phyloP scores from a whole-genome alignment of 64 coral and sea anemone species.

The Porites australiensis region DNA sequence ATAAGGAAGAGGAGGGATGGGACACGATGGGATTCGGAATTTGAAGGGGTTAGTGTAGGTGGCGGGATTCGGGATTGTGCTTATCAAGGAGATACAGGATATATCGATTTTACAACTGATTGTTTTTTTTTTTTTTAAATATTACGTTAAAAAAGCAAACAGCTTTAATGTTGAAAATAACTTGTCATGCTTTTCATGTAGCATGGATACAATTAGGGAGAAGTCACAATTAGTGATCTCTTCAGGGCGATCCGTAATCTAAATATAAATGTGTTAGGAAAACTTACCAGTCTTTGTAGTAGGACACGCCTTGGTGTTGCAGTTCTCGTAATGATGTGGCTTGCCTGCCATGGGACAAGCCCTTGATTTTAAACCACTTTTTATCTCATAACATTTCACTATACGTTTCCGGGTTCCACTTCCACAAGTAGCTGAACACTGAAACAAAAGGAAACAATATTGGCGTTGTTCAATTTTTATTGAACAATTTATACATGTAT shows the following conservation, averaged over 20 bases:
- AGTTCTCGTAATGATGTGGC: conserved; percentile 78
- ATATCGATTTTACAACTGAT: too few relatives aligned
- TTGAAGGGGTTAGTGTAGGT: too few relatives aligned
- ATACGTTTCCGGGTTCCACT: conserved; percentile 77
- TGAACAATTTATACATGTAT: neutral
- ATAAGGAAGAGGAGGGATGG: too few relatives aligned
- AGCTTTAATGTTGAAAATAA: too few relatives aligned
- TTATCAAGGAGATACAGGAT: too few relatives aligned
- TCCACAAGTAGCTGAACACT: conserved; percentile 89
- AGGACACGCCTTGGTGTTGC: conserved; percentile 69
- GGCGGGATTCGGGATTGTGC: too few relatives aligned
- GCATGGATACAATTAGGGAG: too few relatives aligned
- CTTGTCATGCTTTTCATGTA: too few relatives aligned
- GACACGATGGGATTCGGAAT: too few relatives aligned
- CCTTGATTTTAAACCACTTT: conserved; percentile 45
- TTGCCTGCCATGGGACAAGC: conserved; percentile 47
- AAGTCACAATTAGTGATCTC: neutral
- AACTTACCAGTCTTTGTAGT: conserved; percentile 62
- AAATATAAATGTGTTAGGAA: neutral
- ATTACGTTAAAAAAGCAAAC: too few relatives aligned
- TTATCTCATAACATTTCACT: conserved; percentile 73
- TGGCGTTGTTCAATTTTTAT: neutral
- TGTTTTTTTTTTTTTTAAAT: too few relatives aligned
- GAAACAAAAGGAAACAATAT: neutral
- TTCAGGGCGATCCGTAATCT: neutral